Base-by-base conservation (phyloP, 2,113 vertebrate species). In the Grantiella picta region DNA sequence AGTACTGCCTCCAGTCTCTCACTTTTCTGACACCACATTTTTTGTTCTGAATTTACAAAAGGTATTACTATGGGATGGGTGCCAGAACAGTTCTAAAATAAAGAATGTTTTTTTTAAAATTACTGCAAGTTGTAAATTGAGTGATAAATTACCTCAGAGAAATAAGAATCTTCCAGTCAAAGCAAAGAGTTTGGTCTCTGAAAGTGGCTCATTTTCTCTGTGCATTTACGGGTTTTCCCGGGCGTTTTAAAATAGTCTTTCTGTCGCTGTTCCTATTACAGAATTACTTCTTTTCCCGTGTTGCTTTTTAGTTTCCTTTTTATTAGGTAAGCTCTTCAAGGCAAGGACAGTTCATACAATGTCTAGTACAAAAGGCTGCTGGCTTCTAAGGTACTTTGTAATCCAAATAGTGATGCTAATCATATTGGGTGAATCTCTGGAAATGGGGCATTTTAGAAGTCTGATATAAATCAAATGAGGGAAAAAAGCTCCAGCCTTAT, bases 331-430 rank as follows among this genome's bases (percentile, higher is more conserved):
- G 61, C 81, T 87, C 77, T 86, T 82, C 47, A 82, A 89, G 36
- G 84, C 53, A 79, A 84, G 65, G 31, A 61, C 47, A 54, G 52
- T 59, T 94, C 49, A 40, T 42, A 35, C 65, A 87, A 10, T 24
- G 31, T 59, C 38, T 53, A 33, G 53, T 56, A 94, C 65, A 88
- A 96, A 93, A 94, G 85, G 78, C 79, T 88, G 76, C 50, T 95
- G 61, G 31, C 24, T 84, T 69, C 75, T 63, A 36, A 89, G 53
- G 64, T 60, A 52, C 81, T 83, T 63, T 86, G 59, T 80, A 81
- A 94, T 81, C 76, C 92, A 91, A 89, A 92, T 82, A 84, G 83
- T 85, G 29, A 63, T 16, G 57, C 38, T 90, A 66, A 93, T 85
- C 64, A 59, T 69, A 52, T 21, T 59, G 79, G 36, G 24, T 38